Percentiles rank a stretch among this genome's conserved stretches.
These are phyloP conservation scores for Dipodomys spectabilis DNA, from an alignment of 2,113 vertebrate species.

Conservation along the genomic window DNA sequence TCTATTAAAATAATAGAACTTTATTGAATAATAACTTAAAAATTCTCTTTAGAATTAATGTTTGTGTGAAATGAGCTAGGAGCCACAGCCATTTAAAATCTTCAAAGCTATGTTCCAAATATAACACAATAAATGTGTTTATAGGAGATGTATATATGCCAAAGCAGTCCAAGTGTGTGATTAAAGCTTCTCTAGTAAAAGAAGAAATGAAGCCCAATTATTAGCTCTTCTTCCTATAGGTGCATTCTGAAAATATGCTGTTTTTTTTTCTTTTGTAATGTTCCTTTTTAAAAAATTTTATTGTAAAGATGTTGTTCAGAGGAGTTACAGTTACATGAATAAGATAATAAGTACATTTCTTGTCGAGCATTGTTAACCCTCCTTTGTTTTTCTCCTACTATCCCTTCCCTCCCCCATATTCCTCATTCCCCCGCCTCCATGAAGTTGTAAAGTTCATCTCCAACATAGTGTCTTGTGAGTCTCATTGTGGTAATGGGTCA, in stretches of 20 bases:
- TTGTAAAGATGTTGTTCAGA: too few relatives aligned
- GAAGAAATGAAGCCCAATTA: background rate
- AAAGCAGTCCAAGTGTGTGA: conserved; percentile 27
- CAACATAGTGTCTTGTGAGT: too few relatives aligned
- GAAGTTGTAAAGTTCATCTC: too few relatives aligned
- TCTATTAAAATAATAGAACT: conserved; percentile 52
- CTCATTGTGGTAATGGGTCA: too few relatives aligned
- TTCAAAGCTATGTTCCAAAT: conserved; percentile 43
- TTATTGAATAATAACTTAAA: conserved; percentile 46
- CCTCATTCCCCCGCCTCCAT: too few relatives aligned
- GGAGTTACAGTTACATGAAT: too few relatives aligned
- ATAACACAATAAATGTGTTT: conserved; percentile 50
- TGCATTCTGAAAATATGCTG: conserved; percentile 12
- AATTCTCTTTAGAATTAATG: conserved; percentile 53
- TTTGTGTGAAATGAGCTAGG: conserved; percentile 35
- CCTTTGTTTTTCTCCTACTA: too few relatives aligned
- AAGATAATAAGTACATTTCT: too few relatives aligned
- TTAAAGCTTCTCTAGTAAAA: conserved; percentile 16
- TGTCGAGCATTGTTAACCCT: too few relatives aligned
- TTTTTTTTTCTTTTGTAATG: background rate
- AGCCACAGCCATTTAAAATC: conserved; percentile 48
- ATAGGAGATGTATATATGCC: conserved; percentile 34
- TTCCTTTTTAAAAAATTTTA: too few relatives aligned
- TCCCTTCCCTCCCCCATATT: too few relatives aligned
- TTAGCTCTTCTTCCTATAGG: background rate